Evolutionary conservation across 1,140 invertebrate genomes (phyloP), one percentile per base, ranked within the genome.

Genomic region (Drosophila pseudoananassae): DNA sequence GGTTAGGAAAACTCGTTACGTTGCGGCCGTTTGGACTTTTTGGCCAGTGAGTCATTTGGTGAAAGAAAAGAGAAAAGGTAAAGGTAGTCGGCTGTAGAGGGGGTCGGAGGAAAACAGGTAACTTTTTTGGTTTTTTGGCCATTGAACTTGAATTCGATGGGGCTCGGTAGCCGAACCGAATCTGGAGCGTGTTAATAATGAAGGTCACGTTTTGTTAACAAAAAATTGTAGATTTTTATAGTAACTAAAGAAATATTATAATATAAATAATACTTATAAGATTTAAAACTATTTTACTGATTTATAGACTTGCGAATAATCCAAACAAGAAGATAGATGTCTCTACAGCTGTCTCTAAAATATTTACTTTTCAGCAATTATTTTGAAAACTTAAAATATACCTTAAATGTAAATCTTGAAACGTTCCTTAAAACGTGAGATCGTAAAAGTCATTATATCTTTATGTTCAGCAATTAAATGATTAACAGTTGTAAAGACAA

Each of bases 81-180:
- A 45, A 27, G 14, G 2, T 2, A 17, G 56, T 10, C n/a, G 25
- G 5, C 25, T 27, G 14, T 14, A 40, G 10, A 15, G 12, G 10
- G 17, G 55, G 33, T 40, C 51, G 40, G 36, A 17, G 59, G 53
- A 9, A 17, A 45, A 58, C 49, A 38, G 49, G 23, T 36, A 40
- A 33, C 8, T 27, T 25, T 50, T 36, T 36, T 36, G 33, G 33
- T n/a, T 36, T 29, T 31, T 29, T 25, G 15, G 31, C 33, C 65
- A 55, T 57, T 71, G 68, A 71, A 71, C 65, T 71, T 56, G 50
- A 69, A 47, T 68, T 69, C 50, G 51, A 69, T 49, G n/a, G 31
- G 40, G 40, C 20, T 29, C 20, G 27, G 49, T 4, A 36, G 33
- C 33, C 10, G 33, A 15, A 64, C 50, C 38, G 33, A 56, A 70